Evolutionary conservation across 1,140 invertebrate genomes (phyloP), one percentile per base, ranked within the genome.

Genomic region (Drosophila suzukii): DNA sequence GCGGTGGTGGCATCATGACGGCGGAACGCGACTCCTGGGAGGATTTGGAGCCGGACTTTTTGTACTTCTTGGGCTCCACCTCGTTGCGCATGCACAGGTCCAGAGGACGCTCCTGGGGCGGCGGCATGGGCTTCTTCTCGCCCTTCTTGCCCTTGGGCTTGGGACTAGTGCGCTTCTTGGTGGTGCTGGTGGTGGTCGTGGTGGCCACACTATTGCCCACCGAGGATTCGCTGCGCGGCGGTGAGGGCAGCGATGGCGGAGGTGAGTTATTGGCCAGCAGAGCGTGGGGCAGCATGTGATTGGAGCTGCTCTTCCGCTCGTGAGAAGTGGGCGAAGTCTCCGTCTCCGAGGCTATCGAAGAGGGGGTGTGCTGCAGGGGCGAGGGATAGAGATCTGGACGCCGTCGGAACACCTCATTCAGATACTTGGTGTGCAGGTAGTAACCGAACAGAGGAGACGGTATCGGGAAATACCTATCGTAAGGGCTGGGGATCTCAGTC

Each of bases 21-120:
- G 71, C 60, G 4, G 47, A 93, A 93, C 6, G 20, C 11, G 58
- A 47, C 39, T 73, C 73, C 2, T 59, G 27, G 92, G 91, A 2
- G 93, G 94, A n/a, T 94, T 78, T 6, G 94, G 67, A 12, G 75
- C 76, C 7, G 75, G 73, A 60, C 43, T 70, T 67, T 67, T 85
- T 86, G 66, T 81, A 82, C 72, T 88, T 92, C 59, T 91, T 91
- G 58, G 53, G 50, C 41, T 89, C 71, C 34, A 67, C 39, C n/a
- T 91, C 89, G 50, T 73, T 86, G 44, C 86, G 90, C 91, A 97
- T 94, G 2, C 97, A 97, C 4, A 98, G 93, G 92, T 98, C 97
- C 24, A 98, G 92, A 0, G 97, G 97, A 12, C 94, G 96, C 57
- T 98, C 97, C 91, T 98, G 97, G 0, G 95, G 93, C 32, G 94